Conservation (phyloP, 2,797 vertebrate genomes). For the Bovichtus variegatus region DNA sequence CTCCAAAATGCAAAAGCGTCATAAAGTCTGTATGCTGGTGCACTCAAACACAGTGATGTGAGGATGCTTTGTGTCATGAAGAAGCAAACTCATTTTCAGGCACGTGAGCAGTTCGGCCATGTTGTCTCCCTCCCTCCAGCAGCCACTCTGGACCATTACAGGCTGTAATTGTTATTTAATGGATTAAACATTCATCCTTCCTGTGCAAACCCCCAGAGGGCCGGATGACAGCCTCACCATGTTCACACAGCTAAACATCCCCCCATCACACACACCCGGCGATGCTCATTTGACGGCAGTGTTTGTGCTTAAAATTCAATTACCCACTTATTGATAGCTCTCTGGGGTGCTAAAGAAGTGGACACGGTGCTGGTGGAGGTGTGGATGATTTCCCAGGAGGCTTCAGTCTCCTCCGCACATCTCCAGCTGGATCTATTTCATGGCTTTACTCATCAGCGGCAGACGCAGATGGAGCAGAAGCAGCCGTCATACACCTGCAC, state of each 20-base stretch:
- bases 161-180: slow-evolving; percentile 96
- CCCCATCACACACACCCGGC: slow-evolving; percentile 57
- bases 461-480: slow-evolving; percentile 72
- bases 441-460: slow-evolving; percentile 86
- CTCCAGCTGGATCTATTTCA: slow-evolving; percentile 84
- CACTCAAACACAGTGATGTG: slow-evolving; percentile 8
- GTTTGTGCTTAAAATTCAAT: slow-evolving; percentile 99
- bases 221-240: slow-evolving; percentile 79
- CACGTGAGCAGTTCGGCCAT: slow-evolving; percentile 40
- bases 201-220: slow-evolving; percentile 86
- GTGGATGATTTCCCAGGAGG: slow-evolving; percentile 95
- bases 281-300: slow-evolving; percentile 75
- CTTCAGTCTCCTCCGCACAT: slow-evolving; percentile 89
- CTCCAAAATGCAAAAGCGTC: not conserved
- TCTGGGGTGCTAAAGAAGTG: slow-evolving; percentile 94
- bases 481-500: slow-evolving; percentile 73
- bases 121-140: slow-evolving; percentile 31
- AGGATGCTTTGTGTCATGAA: slow-evolving; percentile 38
- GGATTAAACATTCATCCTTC: slow-evolving; percentile 96
- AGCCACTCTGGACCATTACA: slow-evolving; percentile 75
- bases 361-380: slow-evolving; percentile 89
- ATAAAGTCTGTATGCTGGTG: not conserved
- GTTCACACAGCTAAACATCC: slow-evolving; percentile 86
- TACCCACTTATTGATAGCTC: slow-evolving; percentile 98
- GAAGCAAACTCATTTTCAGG: slow-evolving; percentile 36